Percentiles rank a stretch among this genome's conserved stretches.
phyloP scores from a whole-genome alignment of 2,797 vertebrate genomes.

The Rhinogobio ventralis region DNA sequence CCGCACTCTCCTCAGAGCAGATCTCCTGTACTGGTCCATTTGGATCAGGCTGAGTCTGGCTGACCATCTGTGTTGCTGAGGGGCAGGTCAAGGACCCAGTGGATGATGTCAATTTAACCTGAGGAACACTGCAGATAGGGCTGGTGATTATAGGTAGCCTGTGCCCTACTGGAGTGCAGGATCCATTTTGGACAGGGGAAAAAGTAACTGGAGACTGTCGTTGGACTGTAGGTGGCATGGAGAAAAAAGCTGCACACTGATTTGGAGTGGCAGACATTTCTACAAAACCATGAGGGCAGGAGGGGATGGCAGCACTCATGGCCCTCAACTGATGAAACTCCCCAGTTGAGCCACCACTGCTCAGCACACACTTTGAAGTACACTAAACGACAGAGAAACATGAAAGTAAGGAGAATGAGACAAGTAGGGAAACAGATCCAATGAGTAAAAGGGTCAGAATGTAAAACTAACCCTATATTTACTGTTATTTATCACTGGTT shows the following conservation, averaged over 20 bases:
- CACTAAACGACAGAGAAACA: constrained; percentile 35
- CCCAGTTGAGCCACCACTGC: not conserved
- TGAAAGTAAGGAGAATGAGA: not conserved
- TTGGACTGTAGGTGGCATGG: constrained; percentile 28
- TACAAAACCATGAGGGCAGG: constrained; percentile 1
- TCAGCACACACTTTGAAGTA: constrained; percentile 72
- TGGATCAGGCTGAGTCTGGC: constrained; percentile 66
- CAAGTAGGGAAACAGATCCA: not conserved
- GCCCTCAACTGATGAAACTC: constrained; percentile 40
- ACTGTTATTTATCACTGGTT: too few relatives aligned
- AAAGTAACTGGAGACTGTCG: not conserved
- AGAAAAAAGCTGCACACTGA: constrained; percentile 9
- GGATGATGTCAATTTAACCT: constrained; percentile 5
- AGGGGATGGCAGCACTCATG: not conserved
- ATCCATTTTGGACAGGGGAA: not conserved
- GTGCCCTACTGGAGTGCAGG: not conserved
- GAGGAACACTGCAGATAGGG: constrained; percentile 22
- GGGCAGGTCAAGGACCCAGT: not conserved
- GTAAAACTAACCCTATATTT: too few relatives aligned
- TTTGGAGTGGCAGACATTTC: constrained; percentile 2
- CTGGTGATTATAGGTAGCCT: constrained; percentile 11
- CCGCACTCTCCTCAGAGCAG: constrained; percentile 36
- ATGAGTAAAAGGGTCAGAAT: not conserved
- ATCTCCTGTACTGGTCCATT: constrained; percentile 60
- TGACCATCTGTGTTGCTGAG: not conserved